Conservation (phyloP, 2,888 invertebrate species). For the Osmoderma eremita region DNA sequence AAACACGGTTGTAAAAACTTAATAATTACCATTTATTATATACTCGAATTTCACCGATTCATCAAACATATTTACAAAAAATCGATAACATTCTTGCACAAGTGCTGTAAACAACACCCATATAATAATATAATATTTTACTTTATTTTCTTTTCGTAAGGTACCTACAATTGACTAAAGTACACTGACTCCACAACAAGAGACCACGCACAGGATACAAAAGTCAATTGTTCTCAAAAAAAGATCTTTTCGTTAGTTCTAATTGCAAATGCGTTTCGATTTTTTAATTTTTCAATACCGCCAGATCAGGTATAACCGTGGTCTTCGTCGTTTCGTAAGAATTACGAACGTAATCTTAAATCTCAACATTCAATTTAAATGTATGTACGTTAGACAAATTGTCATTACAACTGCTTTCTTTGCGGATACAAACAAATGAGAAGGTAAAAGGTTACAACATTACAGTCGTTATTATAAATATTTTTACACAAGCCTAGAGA, state of each 20-base stretch:
- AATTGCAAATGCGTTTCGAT: too few relatives aligned
- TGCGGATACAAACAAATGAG: conserved; percentile 6
- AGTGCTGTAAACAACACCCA: conserved; percentile 40
- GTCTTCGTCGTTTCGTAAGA: neutral
- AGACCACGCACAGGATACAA: conserved; percentile 37
- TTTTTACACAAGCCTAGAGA: conserved; percentile 12
- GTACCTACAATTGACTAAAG: conserved; percentile 41
- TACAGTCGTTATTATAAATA: conserved; percentile 22
- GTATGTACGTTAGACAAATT: conserved; percentile 12
- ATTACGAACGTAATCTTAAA: conserved; percentile 4
- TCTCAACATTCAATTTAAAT: neutral
- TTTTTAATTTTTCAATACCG: too few relatives aligned
- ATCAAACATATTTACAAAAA: conserved; percentile 43
- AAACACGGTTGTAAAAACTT: conserved; percentile 44
- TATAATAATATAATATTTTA: conserved; percentile 26
- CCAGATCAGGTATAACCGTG: too few relatives aligned
- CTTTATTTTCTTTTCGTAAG: conserved; percentile 30
- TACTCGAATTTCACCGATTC: conserved; percentile 43
- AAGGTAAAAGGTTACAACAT: conserved; percentile 16
- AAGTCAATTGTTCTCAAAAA: conserved; percentile 33
- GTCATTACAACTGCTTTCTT: conserved; percentile 5
- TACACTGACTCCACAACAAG: conserved; percentile 38
- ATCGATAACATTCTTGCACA: conserved; percentile 40
- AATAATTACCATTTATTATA: conserved; percentile 50
- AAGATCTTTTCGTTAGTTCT: neutral